Evolutionary conservation across 2,888 invertebrate species (phyloP), one percentile per base, ranked within the genome.

Genomic region (Salpingus planirostris): DNA sequence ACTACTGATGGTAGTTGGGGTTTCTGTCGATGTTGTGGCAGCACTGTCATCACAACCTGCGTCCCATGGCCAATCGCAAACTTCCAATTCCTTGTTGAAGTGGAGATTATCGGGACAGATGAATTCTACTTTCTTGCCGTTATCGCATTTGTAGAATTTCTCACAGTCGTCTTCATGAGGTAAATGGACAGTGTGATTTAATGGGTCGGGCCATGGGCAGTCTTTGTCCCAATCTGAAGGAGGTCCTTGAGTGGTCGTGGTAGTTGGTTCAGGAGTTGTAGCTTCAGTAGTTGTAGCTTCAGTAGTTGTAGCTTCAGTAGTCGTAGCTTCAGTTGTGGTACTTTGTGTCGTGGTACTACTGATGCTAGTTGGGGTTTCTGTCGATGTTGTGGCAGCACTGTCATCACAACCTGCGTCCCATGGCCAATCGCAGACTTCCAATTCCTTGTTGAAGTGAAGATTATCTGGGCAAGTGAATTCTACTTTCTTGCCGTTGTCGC

Each of bases 111-210:
- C 27, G 6, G 40, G 40, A 15, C 40, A 42, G 15, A 21, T 33
- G 3, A 40, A 24, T 13, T 27, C 27, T 10, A 42, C 32, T 31
- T 36, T 40, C 3, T 31, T 21, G 6, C 43, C 39, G 18, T 43
- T 26, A 12, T 37, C 35, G 31, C 46, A 46, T 26, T 35, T 38
- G 36, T 43, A 46, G 31, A 43, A 46, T 28, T 37, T 39, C 18
- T 28, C 31, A 28, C 44, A 46, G 23, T 46, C 40, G 2, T 22
- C 29, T 30, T 44, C 41, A 21, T 46, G 44, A 2, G 45, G 42
- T 3, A 47, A 33, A 26, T 40, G 40, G 7, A 40, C 42, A 21
- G 36, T 36, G 21, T 31, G 15, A 8, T 33, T 23, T 1, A 29
- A 8, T 3, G 37, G 35, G 24, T 44, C 40, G n/a, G 35, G 34